A percentile compares a stretch with the other conserved stretches of the same genome.
phyloP scores from a whole-genome alignment of 2,888 invertebrate genomes.

The Hydrotaea cyrtoneurina region DNA sequence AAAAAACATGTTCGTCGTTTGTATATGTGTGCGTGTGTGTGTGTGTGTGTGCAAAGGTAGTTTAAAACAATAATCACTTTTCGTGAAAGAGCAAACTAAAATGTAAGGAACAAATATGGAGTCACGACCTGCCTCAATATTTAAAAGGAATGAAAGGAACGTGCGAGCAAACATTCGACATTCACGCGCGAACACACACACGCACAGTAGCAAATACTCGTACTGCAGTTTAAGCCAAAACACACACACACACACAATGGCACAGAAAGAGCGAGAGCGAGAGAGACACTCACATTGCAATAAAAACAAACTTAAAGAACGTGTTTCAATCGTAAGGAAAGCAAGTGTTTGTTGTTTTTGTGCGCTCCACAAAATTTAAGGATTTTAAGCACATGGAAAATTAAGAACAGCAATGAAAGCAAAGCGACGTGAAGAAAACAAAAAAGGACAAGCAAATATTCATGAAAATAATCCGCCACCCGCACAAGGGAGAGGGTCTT shows the following conservation, averaged over 20 bases:
- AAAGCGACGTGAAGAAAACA: background rate
- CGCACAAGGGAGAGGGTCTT: background rate
- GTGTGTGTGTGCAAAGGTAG: background rate
- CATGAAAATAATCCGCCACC: constrained; percentile 3
- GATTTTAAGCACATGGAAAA: constrained; percentile 2
- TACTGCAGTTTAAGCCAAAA: background rate
- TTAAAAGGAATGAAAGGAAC: constrained; percentile 35
- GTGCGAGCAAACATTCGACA: constrained; percentile 5
- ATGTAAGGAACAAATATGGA: constrained; percentile 37
- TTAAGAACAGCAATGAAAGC: background rate
- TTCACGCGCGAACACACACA: background rate
- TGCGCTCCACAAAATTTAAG: background rate
- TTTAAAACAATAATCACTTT: constrained; percentile 45
- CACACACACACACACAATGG: background rate
- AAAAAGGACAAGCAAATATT: constrained; percentile 2
- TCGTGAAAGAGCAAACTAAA: constrained; percentile 11
- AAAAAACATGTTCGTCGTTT: too few relatives aligned
- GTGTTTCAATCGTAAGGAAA: constrained; percentile 49
- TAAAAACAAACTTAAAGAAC: constrained; percentile 42
- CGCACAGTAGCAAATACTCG: background rate
- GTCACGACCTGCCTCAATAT: constrained; percentile 60
- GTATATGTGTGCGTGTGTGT: too few relatives aligned
- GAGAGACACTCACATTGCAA: constrained; percentile 36
- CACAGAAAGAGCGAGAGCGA: background rate
- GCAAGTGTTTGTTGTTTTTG: constrained; percentile 15